Evolutionary conservation across 2,888 invertebrate genomes (phyloP), one percentile per base, ranked within the genome.

Genomic region (Sarcophaga rosellei): DNA sequence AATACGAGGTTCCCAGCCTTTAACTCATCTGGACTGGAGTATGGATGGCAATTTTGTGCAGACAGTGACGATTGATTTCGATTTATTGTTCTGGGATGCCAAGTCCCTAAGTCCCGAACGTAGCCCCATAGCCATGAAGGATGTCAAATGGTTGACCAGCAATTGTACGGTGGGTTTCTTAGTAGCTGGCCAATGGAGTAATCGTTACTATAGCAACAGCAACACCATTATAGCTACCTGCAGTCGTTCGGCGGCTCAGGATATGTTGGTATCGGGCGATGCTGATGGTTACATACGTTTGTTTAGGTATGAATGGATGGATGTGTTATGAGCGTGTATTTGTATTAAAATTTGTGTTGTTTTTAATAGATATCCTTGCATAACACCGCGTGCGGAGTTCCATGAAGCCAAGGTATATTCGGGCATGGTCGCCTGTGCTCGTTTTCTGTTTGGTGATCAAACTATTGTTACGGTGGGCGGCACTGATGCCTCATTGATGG

Each of bases 21-120:
- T 98, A 4, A 96, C 96, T 84, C 97, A 98, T 90, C 93, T 98
- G 77, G 98, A 98, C 92, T 98, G 98, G 98, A 98, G 98, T 92
- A 95, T 96, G 62, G 98, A 98, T 91, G 97, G 97, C 81, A 96
- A 96, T 91, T 97, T 96, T 91, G 94, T 98, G 82, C 98, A 98
- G 94, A 97, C 97, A 0, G 97, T 97, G 76, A 97, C 98, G 20
- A 96, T 97, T 83, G 98, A 98, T 92, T 97, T 97, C 89, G 98
- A 98, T 92, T 94, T 98, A 74, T 95, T 96, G 6, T 98, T 97
- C 93, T 98, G 98, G 98, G 97, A 97, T 91, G 96, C 97, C n/a
- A 97, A 97, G 92, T 96, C 97, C 0, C 93, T 98, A 74, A 96
- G 97, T 2, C 96, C 97, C 11, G 97, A 98, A 91, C 97, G 97